Conservation (phyloP, 2,113 vertebrate species). For the Bostrychus sinensis region DNA sequence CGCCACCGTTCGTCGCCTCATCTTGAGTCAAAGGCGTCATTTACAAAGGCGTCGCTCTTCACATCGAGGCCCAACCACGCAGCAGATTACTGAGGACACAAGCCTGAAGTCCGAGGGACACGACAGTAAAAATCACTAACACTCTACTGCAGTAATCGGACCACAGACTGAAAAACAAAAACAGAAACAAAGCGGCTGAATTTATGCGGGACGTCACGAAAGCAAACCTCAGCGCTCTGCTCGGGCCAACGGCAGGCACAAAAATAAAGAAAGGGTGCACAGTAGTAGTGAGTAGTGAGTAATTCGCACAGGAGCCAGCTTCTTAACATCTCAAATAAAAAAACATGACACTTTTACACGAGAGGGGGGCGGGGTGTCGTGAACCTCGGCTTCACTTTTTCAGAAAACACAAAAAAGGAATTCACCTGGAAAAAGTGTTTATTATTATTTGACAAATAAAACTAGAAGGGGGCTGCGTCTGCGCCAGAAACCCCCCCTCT, state of each 20-base stretch:
- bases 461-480: conserved; percentile 79
- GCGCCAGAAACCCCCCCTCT: conserved; percentile 28
- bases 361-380: conserved; percentile 68
- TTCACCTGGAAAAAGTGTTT: conserved; percentile 76
- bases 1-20: no score
- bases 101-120: conserved; percentile 85
- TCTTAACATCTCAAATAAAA: conserved; percentile 66
- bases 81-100: conserved; percentile 80
- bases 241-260: conserved; percentile 61
- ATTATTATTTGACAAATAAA: conserved; percentile 83
- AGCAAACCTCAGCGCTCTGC: conserved; percentile 76
- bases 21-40: conserved; percentile 37
- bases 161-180: conserved; percentile 26
- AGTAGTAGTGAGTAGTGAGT: background rate
- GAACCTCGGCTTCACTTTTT: conserved; percentile 76
- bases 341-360: background rate
- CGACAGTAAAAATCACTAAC: conserved; percentile 88
- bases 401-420: conserved; percentile 81
- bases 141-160: conserved; percentile 82
- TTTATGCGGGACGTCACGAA: background rate
- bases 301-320: conserved; percentile 75
- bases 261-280: background rate
- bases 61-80: conserved; percentile 59
- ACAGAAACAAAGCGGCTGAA: background rate
- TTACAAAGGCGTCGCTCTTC: conserved; percentile 66